phyloP scores from a whole-genome alignment of 92 coral and sea anemone species.

The Epizoanthus fatuus region DNA sequence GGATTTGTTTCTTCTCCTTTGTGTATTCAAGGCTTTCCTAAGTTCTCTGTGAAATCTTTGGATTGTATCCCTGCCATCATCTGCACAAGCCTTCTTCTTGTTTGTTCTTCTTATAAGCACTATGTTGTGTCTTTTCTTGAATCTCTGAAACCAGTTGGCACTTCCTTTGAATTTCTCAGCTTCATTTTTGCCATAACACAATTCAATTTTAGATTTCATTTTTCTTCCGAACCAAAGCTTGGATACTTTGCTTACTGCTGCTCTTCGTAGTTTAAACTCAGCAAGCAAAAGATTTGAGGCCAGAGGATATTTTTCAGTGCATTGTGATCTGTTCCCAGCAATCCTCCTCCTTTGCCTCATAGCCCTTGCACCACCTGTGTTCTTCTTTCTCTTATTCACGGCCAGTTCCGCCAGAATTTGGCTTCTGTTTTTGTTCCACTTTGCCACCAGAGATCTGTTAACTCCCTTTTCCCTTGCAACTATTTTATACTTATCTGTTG shows the following conservation, averaged over 20 bases:
- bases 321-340: conserved; percentile 8
- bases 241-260: conserved; percentile 36
- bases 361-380: conserved; percentile 22
- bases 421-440: conserved; percentile 37
- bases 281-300: conserved; percentile 40
- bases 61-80: no score
- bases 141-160: conserved; percentile 41
- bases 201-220: conserved; percentile 39
- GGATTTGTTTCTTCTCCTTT: no score
- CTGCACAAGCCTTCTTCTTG: not conserved
- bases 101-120: conserved; percentile 19
- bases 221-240: conserved; percentile 38
- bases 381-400: conserved; percentile 29
- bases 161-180: conserved; percentile 53
- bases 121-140: conserved; percentile 36
- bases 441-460: conserved; percentile 23
- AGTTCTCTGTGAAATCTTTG: no score
- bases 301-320: conserved; percentile 22
- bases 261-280: conserved; percentile 42
- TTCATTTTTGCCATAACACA: conserved; percentile 31
- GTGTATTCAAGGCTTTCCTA: no score
- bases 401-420: conserved; percentile 22
- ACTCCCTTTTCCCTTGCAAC: conserved; percentile 37
- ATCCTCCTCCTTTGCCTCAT: conserved; percentile 21
- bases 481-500: conserved; percentile 24